Base-by-base conservation (phyloP, 2,888 invertebrate species). In the Aporophyla lueneburgensis region DNA sequence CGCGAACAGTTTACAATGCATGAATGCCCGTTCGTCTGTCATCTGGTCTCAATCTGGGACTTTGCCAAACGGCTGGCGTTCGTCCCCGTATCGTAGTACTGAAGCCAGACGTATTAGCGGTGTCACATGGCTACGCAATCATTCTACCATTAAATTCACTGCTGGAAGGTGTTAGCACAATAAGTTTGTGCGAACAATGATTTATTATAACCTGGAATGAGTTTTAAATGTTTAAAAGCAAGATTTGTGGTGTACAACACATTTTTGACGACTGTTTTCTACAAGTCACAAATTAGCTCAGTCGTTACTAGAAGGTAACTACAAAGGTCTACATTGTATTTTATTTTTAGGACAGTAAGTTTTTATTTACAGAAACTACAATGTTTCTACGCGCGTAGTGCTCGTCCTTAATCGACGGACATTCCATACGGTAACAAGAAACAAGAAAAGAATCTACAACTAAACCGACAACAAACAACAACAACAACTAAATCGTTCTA, bases 41-140 rank as follows among this genome's bases (percentile, higher is more conserved):
- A 89, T 90, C 91, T 93, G 92, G 90, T 91, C 91, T 87, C 86
- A 87, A 89, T 91, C 90, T 94, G 95, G 94, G 84, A 49, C 67
- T 4, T 65, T 89, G 94, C 95, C 94, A 94, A 33, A 87, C 87
- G 85, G 85, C 86, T 90, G 90, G 89, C 86, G 81, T 86, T 83
- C 85, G 85, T 86, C 85, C 80, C 73, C 81, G 82, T 86, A 86
- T 77, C 69, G 85, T 89, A 89, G 80, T 86, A 84, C 83, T 80
- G 82, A 86, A 87, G 90, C 92, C 90, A 92, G 91, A 90, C 88
- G 87, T 89, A 88, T 90, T 91, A 89, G 86, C 88, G 78, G 85
- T 89, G 89, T 92, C 91, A 91, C 88, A 87, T 84, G 71, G 68
- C 73, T 76, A 80, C 58, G 72, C 63, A 74, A 83, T 80, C 69